Evolutionary conservation across 2,888 invertebrate species (phyloP), one percentile per base, ranked within the genome.

Genomic region (Zelleria hepariella): DNA sequence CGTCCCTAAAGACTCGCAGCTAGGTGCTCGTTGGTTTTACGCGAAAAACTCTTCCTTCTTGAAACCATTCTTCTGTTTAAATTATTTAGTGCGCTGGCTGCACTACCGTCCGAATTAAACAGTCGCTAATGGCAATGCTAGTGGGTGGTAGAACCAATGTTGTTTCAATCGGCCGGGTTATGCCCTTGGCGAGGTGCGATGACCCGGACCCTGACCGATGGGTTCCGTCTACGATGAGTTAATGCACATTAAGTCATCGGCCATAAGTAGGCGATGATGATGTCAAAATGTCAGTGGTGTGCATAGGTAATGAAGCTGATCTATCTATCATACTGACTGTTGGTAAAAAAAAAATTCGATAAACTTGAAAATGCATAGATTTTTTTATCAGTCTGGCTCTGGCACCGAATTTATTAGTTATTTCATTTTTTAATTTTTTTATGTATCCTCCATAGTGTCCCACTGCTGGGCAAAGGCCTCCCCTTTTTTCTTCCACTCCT

Each of bases 91-190:
- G 64, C 60, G 59, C 66, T 66, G 15, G 2, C 15, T 10, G 15
- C 32, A 65, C 64, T 69, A 72, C 77, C 76, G 69, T 77, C 77
- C 78, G 73, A 81, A 78, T 80, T 75, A 66, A 66, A 72, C 68
- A 71, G 69, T 64, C 61, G 68, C 68, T 70, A 70, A 66, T 65
- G 64, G 65, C 66, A 65, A 63, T 65, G 66, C 63, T 63, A 65
- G 68, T 52, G 49, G 24, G 23, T 47, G 52, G 59, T 49, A 48
- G 26, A 18, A 58, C 62, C 61, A 64, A 60, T 64, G 64, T 62
- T 67, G 70, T 74, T 73, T 67, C 68, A 73, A 42, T 75, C 73
- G 71, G 73, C 64, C 66, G 68, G 72, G 63, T 63, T 67, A 64
- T 65, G 77, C 76, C 70, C 68, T 70, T 70, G 62, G 71, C 63